Evolutionary conservation across 2,113 vertebrate genomes (phyloP), one percentile per base, ranked within the genome.

Genomic region (Lates calcarifer): DNA sequence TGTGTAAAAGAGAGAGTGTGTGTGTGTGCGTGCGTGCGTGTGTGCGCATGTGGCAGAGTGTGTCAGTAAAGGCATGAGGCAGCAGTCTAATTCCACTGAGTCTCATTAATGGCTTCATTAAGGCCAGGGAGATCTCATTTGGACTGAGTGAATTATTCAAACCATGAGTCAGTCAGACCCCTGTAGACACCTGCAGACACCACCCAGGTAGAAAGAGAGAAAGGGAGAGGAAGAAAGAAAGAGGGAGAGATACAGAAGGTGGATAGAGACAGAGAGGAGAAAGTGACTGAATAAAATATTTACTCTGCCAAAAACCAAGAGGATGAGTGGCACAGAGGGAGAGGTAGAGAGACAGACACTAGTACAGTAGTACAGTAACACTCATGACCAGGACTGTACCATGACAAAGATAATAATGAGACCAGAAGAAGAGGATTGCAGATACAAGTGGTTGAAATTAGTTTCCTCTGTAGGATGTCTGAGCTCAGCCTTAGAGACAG

Each of bases 131-230:
- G 47, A 49, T 49, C 20, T 49, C 47, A 49, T 49, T 49, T 49
- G 18, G 20, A 10, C 47, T 49, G 47, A 22, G 47, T 49, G 71
- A 91, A 91, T 89, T 87, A 91, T 84, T 89, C 84, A 89, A 57
- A 58, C 70, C 0, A 11, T 57, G 73, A 83, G 73, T 76, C 61
- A 58, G 77, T 56, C 56, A 65, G 70, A 74, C 41, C 65, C 68
- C 74, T 13, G 37, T 37, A 63, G 75, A 85, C 76, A 64, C 72
- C 82, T 65, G 49, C 79, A 90, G 63, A 74, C 79, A 58, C 74
- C 78, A 57, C 58, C 45, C 45, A 47, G 45, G 18, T 53, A 82
- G 70, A 70, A 62, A 43, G 12, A 56, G 5, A n/a, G 31, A 17
- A 2, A 24, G 22, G 35, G 26, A 26, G 14, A 13, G 55, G 9